Percentiles rank a stretch among this genome's conserved stretches.
Evolutionary conservation across 2,888 invertebrate species (phyloP).

Genomic region (Clivina fossor): DNA sequence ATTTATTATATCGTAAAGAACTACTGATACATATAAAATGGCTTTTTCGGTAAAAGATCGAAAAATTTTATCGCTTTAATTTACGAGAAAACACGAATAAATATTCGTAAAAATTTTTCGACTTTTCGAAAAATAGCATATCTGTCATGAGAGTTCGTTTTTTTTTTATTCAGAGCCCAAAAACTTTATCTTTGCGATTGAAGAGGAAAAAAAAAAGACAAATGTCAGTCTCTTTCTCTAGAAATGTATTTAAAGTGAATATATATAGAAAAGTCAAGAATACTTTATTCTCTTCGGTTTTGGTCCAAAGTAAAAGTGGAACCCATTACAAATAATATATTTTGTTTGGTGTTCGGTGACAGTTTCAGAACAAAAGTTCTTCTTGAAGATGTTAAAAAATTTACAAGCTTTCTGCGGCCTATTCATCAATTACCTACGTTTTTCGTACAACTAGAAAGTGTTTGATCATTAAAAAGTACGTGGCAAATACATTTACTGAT

Average conservation of each 20-base stretch:
- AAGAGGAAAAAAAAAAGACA: conserved; percentile 1
- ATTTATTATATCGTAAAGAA: too few relatives aligned
- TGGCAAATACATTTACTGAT: too few relatives aligned
- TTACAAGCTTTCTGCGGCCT: conserved; percentile 7
- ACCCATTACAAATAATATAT: conserved; percentile 23
- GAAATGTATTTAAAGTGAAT: too few relatives aligned
- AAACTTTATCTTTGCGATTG: neutral
- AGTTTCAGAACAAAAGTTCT: conserved; percentile 23
- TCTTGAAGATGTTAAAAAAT: neutral
- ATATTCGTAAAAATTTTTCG: conserved; percentile 18
- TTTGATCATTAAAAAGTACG: too few relatives aligned
- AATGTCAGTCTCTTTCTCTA: too few relatives aligned
- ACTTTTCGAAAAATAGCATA: conserved; percentile 16
- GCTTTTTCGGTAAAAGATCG: too few relatives aligned
- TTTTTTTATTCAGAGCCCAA: neutral
- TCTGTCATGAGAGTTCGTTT: conserved; percentile 9
- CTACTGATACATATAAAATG: too few relatives aligned
- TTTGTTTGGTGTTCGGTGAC: conserved; percentile 13
- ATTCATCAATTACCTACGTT: conserved; percentile 29
- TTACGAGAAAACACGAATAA: conserved; percentile 29
- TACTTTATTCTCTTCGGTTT: neutral
- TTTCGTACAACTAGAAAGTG: too few relatives aligned
- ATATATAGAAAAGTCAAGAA: too few relatives aligned
- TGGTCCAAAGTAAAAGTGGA: conserved; percentile 2
- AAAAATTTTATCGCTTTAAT: conserved; percentile 27